Base-by-base conservation (phyloP, 2,797 vertebrate genomes). In the Myoxocephalus aenaeus region DNA sequence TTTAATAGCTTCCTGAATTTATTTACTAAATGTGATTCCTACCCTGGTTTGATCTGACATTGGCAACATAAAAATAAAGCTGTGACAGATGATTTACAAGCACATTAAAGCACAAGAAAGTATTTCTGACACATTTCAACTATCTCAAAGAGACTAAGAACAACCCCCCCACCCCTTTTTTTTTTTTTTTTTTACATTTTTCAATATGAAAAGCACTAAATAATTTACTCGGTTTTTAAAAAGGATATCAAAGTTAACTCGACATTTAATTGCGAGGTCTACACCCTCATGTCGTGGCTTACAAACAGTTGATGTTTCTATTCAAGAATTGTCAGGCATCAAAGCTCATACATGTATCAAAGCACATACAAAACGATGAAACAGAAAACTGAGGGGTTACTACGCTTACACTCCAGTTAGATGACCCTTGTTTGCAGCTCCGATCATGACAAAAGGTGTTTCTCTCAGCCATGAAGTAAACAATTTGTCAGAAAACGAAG, bases 131-230 rank as follows among this genome's bases (percentile, higher is more conserved):
- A 25, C 51, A 78, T 63, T 80, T 87, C 70, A 88, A 84, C 70
- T 77, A 78, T 86, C 65, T 62, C 29, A 70, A 40, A 40, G 76
- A 71, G 73, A 76, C 38, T 50, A 61, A 79, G 61, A 54, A 36
- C 65, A 70, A 32, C 58, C 51, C 62, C 25, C 46, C 48, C 70
- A 44, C 64, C 25, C 9, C 54, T 70, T 14, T n/a, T 70, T 7
- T 50, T 9, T 70, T 7, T 50, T 9, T 42, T 3, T 70, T 90
- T 87, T 3, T 42, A 61, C 76, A 78, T 79, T 69, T 89, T 87
- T 85, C 81, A 84, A 66, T 82, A 61, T 85, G 75, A 87, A 87
- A 86, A 88, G 67, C 77, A 78, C 66, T 70, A 74, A 80, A 87
- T 74, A 59, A 84, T 72, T 85, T 71, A 83, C 38, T 81, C 0